Conservation (phyloP, 2,113 vertebrate genomes). For the Callionymus lyra region DNA sequence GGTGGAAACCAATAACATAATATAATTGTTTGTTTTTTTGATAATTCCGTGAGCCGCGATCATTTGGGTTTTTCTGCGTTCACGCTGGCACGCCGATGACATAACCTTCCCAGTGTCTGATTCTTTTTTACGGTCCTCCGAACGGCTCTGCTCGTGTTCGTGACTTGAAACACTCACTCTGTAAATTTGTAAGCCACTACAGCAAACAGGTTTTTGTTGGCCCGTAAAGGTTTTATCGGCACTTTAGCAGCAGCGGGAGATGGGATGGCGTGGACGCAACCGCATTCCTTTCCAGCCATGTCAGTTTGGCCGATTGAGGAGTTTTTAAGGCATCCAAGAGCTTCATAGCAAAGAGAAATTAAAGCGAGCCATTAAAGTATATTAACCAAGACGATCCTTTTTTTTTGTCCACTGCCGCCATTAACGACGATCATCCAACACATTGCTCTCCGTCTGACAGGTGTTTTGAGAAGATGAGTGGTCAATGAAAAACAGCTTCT, state of each 20-base stretch:
- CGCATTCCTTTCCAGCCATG: slow-evolving; percentile 71
- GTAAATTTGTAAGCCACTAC: slow-evolving; percentile 65
- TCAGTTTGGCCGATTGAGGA: slow-evolving; percentile 60
- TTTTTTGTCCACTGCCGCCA: slow-evolving; percentile 5
- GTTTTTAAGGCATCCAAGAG: slow-evolving; percentile 31
- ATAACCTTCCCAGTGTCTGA: slow-evolving; percentile 36
- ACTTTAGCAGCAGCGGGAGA: slow-evolving; percentile 69
- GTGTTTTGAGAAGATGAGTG: background rate
- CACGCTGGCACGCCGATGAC: slow-evolving; percentile 31
- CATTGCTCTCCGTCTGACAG: background rate
- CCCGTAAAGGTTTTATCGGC: slow-evolving; percentile 70
- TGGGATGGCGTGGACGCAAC: slow-evolving; percentile 48
- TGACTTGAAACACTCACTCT: slow-evolving; percentile 71
- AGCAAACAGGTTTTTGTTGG: slow-evolving; percentile 67
- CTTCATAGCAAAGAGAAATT: slow-evolving; percentile 27
- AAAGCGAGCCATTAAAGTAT: slow-evolving; percentile 35
- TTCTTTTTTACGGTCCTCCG: slow-evolving; percentile 42
- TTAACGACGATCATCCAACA: slow-evolving; percentile 6
- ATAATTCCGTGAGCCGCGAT: slow-evolving; percentile 42
- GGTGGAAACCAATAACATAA: slow-evolving; percentile 2
- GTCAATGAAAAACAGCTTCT: background rate
- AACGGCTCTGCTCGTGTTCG: slow-evolving; percentile 54
- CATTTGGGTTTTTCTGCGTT: slow-evolving; percentile 52
- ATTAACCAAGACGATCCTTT: slow-evolving; percentile 33
- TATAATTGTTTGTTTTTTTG: background rate